A percentile compares a stretch with the other conserved stretches of the same genome.
Evolutionary conservation across 2,888 invertebrate genomes (phyloP).

Genomic region (Zaprionus bogoriensis): DNA sequence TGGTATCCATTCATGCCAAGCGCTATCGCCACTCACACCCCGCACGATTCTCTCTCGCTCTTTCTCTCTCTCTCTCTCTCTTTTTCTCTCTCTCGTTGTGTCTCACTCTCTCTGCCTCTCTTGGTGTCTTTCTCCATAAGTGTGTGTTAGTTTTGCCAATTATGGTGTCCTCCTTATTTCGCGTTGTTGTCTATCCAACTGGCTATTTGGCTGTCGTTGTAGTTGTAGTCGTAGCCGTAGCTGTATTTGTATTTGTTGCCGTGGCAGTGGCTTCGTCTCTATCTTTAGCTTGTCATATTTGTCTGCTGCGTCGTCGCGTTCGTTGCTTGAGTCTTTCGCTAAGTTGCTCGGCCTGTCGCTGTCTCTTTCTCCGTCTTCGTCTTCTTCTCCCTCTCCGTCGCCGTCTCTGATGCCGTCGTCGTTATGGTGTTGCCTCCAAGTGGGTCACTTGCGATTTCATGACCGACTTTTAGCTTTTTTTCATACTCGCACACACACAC

Average conservation of each 20-base stretch:
- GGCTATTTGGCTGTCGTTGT: conserved; percentile 36
- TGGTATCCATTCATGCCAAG: conserved; percentile 55
- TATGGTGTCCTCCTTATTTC: conserved; percentile 79
- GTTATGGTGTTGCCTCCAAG: conserved; percentile 70
- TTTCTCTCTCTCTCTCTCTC: conserved; percentile 10
- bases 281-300: conserved; percentile 71
- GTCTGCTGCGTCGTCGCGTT: conserved; percentile 66
- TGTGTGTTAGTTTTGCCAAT: conserved; percentile 71
- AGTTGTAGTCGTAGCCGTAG: not conserved
- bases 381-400: conserved; percentile 12
- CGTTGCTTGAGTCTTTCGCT: conserved; percentile 74
- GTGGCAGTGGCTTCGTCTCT: conserved; percentile 42
- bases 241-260: conserved; percentile 29
- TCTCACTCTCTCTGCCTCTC: not conserved
- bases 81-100: conserved; percentile 6
- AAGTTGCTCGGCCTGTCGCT: conserved; percentile 21
- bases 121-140: conserved; percentile 8
- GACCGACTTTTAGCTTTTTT: conserved; percentile 79
- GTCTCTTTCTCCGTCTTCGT: conserved; percentile 11
- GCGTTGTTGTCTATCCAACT: conserved; percentile 59
- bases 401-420: conserved; percentile 26
- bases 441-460: conserved; percentile 83
- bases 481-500: conserved; percentile 35
- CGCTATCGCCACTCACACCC: conserved; percentile 26
- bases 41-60: conserved; percentile 1